A percentile compares a stretch with the other conserved stretches of the same genome.
Conservation (phyloP, 2,888 invertebrate genomes). For the Cataglyphis albicans region DNA sequence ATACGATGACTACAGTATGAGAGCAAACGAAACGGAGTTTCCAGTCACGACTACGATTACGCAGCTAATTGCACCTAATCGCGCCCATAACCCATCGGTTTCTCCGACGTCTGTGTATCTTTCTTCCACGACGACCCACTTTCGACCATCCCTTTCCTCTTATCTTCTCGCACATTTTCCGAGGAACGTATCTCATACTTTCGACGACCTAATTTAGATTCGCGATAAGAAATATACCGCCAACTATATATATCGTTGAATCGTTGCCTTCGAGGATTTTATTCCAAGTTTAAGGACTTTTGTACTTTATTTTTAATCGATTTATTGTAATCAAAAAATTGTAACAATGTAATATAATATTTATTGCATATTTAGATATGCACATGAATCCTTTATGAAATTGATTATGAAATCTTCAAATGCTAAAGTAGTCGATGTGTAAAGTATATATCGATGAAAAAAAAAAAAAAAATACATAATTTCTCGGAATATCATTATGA, state of each 20-base stretch:
- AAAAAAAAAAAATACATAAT: neutral
- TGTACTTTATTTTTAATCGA: neutral
- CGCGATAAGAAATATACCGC: constrained; percentile 30
- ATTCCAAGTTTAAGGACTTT: neutral
- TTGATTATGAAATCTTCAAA: neutral
- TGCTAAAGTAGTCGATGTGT: neutral
- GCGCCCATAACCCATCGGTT: constrained; percentile 62
- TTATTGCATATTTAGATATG: neutral
- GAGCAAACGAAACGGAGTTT: constrained; percentile 51
- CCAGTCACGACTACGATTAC: constrained; percentile 49
- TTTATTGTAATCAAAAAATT: neutral
- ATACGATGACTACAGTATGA: constrained; percentile 27
- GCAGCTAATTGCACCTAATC: constrained; percentile 72
- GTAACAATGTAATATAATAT: neutral
- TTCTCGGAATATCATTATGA: neutral
- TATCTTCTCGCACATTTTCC: constrained; percentile 33
- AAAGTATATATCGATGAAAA: neutral
- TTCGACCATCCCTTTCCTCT: constrained; percentile 13
- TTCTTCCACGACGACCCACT: constrained; percentile 35
- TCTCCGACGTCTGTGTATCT: constrained; percentile 46
- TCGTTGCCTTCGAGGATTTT: neutral
- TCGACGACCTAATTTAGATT: constrained; percentile 52
- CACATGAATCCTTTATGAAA: neutral
- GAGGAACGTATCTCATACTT: constrained; percentile 39
- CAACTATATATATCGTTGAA: neutral